Conservation (phyloP, 2,888 invertebrate genomes). For the Ischnura elegans region DNA sequence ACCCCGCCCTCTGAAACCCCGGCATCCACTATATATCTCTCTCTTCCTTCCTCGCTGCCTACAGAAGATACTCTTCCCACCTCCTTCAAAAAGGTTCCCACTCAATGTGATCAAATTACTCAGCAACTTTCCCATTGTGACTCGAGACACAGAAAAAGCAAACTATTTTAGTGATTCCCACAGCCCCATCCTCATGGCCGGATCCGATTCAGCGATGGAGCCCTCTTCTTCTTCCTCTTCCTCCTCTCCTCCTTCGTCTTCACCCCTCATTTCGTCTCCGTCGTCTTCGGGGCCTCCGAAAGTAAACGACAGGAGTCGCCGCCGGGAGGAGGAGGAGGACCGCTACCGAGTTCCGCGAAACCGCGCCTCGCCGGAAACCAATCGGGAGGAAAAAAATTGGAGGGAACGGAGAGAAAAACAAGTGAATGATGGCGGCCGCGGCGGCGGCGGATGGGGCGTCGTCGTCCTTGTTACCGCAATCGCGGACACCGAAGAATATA, state of each 20-base stretch:
- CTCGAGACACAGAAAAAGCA: constrained; percentile 45
- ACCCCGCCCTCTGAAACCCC: background rate
- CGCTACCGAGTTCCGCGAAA: constrained; percentile 12
- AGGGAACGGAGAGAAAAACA: too few species aligned
- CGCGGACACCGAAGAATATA: too few species aligned
- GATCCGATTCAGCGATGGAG: background rate
- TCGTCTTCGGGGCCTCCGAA: background rate
- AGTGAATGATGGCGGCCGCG: background rate
- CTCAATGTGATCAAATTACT: constrained; percentile 54
- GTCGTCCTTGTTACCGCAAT: constrained; percentile 17
- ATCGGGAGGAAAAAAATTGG: too few species aligned
- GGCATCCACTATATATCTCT: background rate
- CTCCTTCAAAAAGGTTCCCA: background rate
- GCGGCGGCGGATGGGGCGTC: too few species aligned
- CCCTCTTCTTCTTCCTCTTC: background rate
- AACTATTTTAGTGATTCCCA: constrained; percentile 45
- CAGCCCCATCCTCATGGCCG: background rate
- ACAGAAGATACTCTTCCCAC: background rate
- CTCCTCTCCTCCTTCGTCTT: too few species aligned
- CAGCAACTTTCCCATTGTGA: constrained; percentile 38
- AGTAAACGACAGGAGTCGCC: background rate
- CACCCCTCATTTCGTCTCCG: too few species aligned
- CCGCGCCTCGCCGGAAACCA: background rate
- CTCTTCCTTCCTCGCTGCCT: background rate
- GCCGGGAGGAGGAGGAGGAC: too few species aligned